These are phyloP conservation scores for Madoqua kirkii DNA, from an alignment of 2,113 vertebrate species.

Conservation along the genomic window DNA sequence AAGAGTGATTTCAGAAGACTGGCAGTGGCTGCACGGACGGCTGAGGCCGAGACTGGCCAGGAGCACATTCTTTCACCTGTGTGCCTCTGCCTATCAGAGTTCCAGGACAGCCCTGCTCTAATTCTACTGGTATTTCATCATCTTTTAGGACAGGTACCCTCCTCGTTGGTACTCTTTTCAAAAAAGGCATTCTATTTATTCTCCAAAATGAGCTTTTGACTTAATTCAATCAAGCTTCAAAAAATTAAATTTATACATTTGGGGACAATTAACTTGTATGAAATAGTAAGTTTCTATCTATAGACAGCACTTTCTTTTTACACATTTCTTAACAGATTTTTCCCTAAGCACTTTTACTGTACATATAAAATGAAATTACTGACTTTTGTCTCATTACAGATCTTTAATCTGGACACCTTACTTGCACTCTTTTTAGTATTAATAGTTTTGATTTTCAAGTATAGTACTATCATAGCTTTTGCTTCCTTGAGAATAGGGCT, in stretches of 20 bases:
- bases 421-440: not conserved
- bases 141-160: not conserved
- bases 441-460: not conserved
- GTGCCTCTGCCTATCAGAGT: not conserved
- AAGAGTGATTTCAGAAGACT: not conserved
- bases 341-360: not conserved
- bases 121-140: not conserved
- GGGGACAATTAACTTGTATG: not conserved
- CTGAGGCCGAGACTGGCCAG: not conserved
- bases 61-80: not conserved
- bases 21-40: not conserved
- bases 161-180: not conserved
- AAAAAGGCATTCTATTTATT: not conserved
- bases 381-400: not conserved
- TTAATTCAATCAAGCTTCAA: not conserved
- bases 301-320: not conserved
- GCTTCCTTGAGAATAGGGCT: not conserved
- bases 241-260: not conserved
- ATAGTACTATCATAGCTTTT: not conserved
- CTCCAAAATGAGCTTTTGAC: not conserved
- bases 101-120: not conserved
- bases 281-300: not conserved
- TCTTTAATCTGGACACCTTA: not conserved
- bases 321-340: not conserved
- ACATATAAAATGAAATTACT: not conserved